Evolutionary conservation across 1,140 invertebrate species (phyloP).

Genomic region (Papilio helenus): DNA sequence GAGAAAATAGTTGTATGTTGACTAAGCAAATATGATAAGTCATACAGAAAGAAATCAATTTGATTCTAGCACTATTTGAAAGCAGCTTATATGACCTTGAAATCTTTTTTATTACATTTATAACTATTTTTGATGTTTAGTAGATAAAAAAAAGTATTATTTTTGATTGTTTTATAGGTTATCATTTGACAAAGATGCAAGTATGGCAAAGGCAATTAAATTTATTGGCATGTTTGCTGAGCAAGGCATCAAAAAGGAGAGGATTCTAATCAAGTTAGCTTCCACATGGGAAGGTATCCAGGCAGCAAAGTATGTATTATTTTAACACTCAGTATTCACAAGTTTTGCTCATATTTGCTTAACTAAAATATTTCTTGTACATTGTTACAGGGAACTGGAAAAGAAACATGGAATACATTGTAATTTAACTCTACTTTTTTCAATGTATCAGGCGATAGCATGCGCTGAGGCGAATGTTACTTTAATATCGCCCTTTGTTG

Average conservation of each 20-base stretch:
- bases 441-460: constrained; percentile 97
- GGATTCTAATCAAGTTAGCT: constrained; percentile 98
- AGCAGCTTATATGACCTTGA: too few species aligned
- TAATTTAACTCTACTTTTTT: constrained; percentile 98
- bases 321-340: neutral
- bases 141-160: neutral
- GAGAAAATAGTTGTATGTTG: neutral
- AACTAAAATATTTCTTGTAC: neutral
- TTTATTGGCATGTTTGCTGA: constrained; percentile 96
- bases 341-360: neutral
- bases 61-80: too few species aligned
- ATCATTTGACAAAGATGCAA: constrained; percentile 97
- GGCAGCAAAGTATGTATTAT: constrained; percentile 91
- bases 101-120: too few species aligned
- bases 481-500: constrained; percentile 97
- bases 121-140: too few species aligned
- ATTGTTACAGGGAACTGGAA: constrained; percentile 90
- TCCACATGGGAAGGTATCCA: constrained; percentile 99
- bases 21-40: neutral
- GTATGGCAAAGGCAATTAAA: constrained; percentile 94
- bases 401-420: constrained; percentile 97
- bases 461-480: constrained; percentile 99
- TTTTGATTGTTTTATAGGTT: constrained; percentile 84
- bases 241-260: constrained; percentile 94
- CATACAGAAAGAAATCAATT: too few species aligned